These are phyloP conservation scores for Halictus ligatus DNA, from an alignment of 2,888 invertebrate species.

Conservation along the genomic window DNA sequence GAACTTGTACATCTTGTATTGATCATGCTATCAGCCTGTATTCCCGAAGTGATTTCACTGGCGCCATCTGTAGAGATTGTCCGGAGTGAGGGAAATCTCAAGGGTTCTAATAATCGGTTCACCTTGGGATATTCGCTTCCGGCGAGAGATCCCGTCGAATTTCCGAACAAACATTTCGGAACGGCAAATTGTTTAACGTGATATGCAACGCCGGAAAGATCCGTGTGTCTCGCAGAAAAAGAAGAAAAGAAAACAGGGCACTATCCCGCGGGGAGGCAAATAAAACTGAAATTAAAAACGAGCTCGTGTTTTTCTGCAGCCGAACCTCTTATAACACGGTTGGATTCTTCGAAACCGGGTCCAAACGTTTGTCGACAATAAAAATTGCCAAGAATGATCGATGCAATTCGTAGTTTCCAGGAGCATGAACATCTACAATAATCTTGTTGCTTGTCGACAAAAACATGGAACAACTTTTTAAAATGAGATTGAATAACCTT, in stretches of 20 bases:
- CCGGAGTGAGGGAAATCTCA: slow-evolving; percentile 42
- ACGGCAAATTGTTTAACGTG: background rate
- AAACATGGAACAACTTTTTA: no score
- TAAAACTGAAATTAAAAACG: background rate
- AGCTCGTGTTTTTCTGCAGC: background rate
- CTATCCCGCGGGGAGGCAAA: background rate
- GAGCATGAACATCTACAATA: no score
- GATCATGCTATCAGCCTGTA: slow-evolving; percentile 54
- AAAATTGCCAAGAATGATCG: background rate
- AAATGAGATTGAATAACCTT: no score
- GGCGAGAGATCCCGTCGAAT: background rate
- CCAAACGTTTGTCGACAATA: background rate
- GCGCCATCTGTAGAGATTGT: slow-evolving; percentile 64
- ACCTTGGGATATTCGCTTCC: slow-evolving; percentile 20
- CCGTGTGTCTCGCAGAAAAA: background rate
- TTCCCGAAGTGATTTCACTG: slow-evolving; percentile 53
- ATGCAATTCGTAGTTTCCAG: no score
- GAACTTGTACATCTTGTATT: slow-evolving; percentile 56
- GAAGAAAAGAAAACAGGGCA: background rate
- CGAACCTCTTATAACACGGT: no score
- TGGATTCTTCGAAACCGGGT: no score
- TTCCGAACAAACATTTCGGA: background rate
- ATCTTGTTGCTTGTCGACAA: no score
- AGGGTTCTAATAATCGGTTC: slow-evolving; percentile 32
- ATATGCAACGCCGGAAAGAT: background rate